These are phyloP conservation scores for Dichetophora obliterata DNA, from an alignment of 2,888 invertebrate genomes.

Conservation along the genomic window DNA sequence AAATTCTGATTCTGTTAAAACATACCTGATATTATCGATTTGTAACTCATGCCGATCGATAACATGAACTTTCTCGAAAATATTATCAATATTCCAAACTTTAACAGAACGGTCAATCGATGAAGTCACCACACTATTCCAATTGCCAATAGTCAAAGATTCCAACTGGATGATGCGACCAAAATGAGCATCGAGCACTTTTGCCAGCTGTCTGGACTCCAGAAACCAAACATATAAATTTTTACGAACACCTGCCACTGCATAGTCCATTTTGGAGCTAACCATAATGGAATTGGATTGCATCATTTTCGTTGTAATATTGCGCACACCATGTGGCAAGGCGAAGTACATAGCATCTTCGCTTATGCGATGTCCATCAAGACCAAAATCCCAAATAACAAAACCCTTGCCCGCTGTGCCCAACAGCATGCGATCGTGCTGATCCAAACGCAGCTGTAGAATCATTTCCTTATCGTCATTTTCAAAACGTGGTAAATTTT, in stretches of 20 bases:
- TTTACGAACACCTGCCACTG: constrained; percentile 95
- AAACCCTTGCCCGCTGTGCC: constrained; percentile 89
- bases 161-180: constrained; percentile 94
- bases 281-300: constrained; percentile 93
- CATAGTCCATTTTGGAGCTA: constrained; percentile 90
- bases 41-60: constrained; percentile 96
- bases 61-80: constrained; percentile 96
- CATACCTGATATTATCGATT: constrained; percentile 89
- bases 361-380: constrained; percentile 66
- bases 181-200: constrained; percentile 96
- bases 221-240: constrained; percentile 96
- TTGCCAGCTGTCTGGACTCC: constrained; percentile 83
- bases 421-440: constrained; percentile 83
- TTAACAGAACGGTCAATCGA: constrained; percentile 98
- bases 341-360: constrained; percentile 77
- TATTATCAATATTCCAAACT: constrained; percentile 97
- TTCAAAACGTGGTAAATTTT: constrained; percentile 76
- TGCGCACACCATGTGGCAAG: constrained; percentile 88
- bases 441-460: constrained; percentile 86
- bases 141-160: constrained; percentile 86
- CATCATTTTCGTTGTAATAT: constrained; percentile 92
- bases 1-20: neutral
- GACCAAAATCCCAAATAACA: constrained; percentile 83
- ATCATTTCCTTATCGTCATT: constrained; percentile 83
- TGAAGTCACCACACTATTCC: constrained; percentile 96